A percentile compares a stretch with the other conserved stretches of the same genome.
These are phyloP conservation scores for Andrena chrysosceles DNA, from an alignment of 2,888 invertebrate genomes.

Conservation along the genomic window DNA sequence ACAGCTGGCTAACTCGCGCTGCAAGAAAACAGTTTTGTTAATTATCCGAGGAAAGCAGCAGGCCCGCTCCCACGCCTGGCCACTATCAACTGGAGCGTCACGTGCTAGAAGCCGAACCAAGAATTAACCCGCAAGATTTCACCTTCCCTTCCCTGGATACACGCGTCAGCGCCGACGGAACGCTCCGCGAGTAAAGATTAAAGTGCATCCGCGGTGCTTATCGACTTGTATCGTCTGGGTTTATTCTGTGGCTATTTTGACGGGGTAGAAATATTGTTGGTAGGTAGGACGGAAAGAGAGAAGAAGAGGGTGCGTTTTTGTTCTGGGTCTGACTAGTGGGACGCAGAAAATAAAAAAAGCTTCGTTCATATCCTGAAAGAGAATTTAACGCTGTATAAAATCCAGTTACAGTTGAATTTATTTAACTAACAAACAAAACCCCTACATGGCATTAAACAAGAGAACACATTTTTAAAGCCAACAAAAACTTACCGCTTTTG, in stretches of 20 bases:
- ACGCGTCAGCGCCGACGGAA: neutral
- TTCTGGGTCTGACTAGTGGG: too few relatives aligned
- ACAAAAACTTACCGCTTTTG: too few relatives aligned
- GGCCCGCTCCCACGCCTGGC: slow-evolving; percentile 75
- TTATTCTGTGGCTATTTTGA: neutral
- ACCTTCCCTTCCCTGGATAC: slow-evolving; percentile 5
- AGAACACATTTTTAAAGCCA: too few relatives aligned
- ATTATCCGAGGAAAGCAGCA: slow-evolving; percentile 82
- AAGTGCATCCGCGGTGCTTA: neutral
- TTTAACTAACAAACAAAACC: too few relatives aligned
- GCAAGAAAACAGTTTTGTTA: slow-evolving; percentile 80
- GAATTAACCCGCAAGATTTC: slow-evolving; percentile 59
- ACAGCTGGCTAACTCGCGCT: slow-evolving; percentile 54
- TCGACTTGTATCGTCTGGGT: neutral
- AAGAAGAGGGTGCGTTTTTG: too few relatives aligned
- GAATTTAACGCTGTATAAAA: too few relatives aligned
- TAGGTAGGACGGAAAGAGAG: too few relatives aligned
- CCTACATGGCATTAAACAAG: too few relatives aligned
- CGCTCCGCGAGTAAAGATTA: neutral
- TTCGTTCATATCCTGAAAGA: too few relatives aligned
- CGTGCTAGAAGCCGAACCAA: slow-evolving; percentile 50
- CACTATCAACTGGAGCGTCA: slow-evolving; percentile 70
- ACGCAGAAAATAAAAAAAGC: too few relatives aligned
- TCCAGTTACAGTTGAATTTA: too few relatives aligned
- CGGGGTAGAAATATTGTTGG: too few relatives aligned